These are phyloP conservation scores for Metridium senile DNA, from an alignment of 92 coral and sea anemone species.

Conservation along the genomic window DNA sequence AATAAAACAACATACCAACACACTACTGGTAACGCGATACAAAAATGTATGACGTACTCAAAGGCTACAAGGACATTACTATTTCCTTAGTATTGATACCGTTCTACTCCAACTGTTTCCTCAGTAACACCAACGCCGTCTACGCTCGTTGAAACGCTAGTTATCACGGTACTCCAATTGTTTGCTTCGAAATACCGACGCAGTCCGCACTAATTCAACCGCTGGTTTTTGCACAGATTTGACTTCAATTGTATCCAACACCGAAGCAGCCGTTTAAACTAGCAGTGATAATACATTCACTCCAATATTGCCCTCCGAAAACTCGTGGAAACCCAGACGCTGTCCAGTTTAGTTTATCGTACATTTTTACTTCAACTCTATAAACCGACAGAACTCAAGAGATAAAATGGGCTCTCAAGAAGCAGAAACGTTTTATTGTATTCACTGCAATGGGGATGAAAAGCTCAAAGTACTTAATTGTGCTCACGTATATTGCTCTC, in stretches of 20 bases:
- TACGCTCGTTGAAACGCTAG: too few species aligned
- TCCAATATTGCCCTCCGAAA: too few species aligned
- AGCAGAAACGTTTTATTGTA: not conserved
- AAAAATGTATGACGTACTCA: not conserved
- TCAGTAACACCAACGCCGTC: too few species aligned
- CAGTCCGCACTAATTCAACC: too few species aligned
- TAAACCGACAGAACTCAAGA: not conserved
- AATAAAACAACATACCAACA: not conserved
- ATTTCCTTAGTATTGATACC: not conserved
- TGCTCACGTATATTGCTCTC: slow-evolving; percentile 18
- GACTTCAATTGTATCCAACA: too few species aligned
- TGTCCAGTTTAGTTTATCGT: not conserved
- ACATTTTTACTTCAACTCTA: not conserved
- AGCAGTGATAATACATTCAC: not conserved
- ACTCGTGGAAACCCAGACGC: not conserved
- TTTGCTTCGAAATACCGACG: too few species aligned
- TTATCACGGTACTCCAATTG: too few species aligned
- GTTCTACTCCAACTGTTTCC: not conserved
- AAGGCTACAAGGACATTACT: not conserved
- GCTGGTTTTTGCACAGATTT: too few species aligned
- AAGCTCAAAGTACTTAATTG: slow-evolving; percentile 32
- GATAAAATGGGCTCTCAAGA: not conserved
- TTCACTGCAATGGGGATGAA: not conserved
- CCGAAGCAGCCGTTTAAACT: too few species aligned
- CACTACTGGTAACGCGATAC: not conserved